Base-by-base conservation (phyloP, 2,888 invertebrate species). In the Campoplex capitator region DNA sequence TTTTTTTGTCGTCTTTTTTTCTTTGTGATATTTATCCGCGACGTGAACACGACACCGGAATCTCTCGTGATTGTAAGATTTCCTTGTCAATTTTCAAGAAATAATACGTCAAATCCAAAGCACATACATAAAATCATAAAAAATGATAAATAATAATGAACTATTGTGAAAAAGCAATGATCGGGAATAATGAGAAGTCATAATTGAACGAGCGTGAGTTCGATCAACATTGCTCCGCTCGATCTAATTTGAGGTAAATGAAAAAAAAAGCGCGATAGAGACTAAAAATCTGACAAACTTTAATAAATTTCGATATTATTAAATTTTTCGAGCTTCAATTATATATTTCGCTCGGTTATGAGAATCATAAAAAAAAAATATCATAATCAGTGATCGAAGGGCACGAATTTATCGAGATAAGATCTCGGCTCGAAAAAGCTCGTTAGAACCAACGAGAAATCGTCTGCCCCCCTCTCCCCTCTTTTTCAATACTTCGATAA, bases 401-500 rank as follows among this genome's bases (percentile, higher is more conserved):
- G 28, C 11, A 11, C 13, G 13, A 16, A 62, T 62, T 32, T 32
- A 62, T 62, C 16, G 13, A 7, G 62, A 32, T 16, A 18, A 18
- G 51, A 48, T 51, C 9, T 48, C n/a, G 32, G 3, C 4, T 35
- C 18, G 71, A n/a, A 48, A 62, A 32, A 65, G 42, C 23, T 77
- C 54, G n/a, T 51, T 67, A 38, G 13, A 38, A 23, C 7, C 23
- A 67, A 67, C 65, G 67, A 67, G 38, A 32, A 54, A 51, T 32
- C 16, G 6, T 67, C 32, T 54, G 58, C 35, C 28, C 6, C 42
- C 28, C 45, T 48, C 45, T 48, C 42, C 32, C 45, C 16, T 62
- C 42, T 79, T 56, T 79, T 80, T 48, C 9, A 8, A 73, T 51
- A 54, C 32, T 74, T 74, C 54, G 65, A 81, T 73, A 74, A 74